These are phyloP conservation scores for Alca torda DNA, from an alignment of 2,797 vertebrate genomes.

Conservation along the genomic window DNA sequence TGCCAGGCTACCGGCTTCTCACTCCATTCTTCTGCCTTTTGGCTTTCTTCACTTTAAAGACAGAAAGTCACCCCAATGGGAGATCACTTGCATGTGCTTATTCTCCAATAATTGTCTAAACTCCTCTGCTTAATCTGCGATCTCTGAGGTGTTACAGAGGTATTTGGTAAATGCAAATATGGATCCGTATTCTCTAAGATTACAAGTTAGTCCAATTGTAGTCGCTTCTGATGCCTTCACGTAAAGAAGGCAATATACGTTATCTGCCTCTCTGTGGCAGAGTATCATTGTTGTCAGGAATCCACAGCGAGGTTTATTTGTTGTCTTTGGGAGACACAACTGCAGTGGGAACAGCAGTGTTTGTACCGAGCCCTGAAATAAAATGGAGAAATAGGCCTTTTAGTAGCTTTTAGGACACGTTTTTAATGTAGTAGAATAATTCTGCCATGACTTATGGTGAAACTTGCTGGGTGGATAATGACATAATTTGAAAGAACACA, in stretches of 20 bases:
- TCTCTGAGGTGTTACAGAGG: background rate
- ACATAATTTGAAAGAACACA: background rate
- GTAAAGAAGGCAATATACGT: background rate
- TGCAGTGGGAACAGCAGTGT: background rate
- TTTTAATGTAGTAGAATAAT: background rate
- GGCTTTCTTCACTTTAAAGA: background rate
- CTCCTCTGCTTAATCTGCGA: rapidly evolving
- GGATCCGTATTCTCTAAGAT: background rate
- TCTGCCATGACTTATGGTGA: background rate
- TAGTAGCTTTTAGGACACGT: background rate
- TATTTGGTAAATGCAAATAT: background rate
- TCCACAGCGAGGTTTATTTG: background rate
- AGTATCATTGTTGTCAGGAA: background rate
- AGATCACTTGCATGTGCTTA: background rate
- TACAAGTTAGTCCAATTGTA: background rate
- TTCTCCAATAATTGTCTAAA: background rate
- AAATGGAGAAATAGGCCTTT: background rate
- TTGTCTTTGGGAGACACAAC: background rate
- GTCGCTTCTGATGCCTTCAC: background rate
- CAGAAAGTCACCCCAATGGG: background rate
- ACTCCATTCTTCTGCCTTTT: background rate
- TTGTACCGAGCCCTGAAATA: background rate
- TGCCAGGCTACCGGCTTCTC: background rate
- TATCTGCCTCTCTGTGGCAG: background rate
- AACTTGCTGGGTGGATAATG: background rate